A percentile compares a stretch with the other conserved stretches of the same genome.
phyloP scores from a whole-genome alignment of 2,113 vertebrate species.

The Microcebus griseorufus region DNA sequence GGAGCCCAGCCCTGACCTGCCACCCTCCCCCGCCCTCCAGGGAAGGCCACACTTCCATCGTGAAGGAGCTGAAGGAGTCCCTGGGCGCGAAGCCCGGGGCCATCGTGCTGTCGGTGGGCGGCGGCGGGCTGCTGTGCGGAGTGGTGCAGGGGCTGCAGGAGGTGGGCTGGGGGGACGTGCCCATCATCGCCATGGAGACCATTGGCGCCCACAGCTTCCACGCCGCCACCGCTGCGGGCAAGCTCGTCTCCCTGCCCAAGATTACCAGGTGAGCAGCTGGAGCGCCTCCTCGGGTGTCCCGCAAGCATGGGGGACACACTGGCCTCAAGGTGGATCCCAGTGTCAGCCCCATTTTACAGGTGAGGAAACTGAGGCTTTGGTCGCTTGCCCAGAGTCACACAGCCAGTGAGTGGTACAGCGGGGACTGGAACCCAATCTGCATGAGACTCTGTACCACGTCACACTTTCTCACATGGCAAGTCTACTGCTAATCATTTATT shows the following conservation, averaged over 20 bases:
- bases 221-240: conserved; percentile 84
- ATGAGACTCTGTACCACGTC: neutral
- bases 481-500: too few relatives aligned
- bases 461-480: neutral
- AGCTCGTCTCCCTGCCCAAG: conserved; percentile 87
- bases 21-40: conserved; percentile 65
- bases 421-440: neutral
- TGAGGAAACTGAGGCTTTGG: neutral
- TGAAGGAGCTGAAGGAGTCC: conserved; percentile 87
- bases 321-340: rapidly evolving
- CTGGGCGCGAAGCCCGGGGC: conserved; percentile 88
- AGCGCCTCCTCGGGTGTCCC: rapidly evolving
- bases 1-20: neutral
- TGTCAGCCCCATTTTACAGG: neutral
- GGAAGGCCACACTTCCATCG: conserved; percentile 91
- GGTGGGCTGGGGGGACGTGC: conserved; percentile 90
- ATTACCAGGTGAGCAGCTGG: conserved; percentile 88
- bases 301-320: neutral
- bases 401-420: neutral
- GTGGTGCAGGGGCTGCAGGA: conserved; percentile 90
- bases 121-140: conserved; percentile 91
- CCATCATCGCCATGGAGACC: conserved; percentile 93
- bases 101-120: conserved; percentile 90
- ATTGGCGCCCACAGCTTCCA: conserved; percentile 90
- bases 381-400: neutral